phyloP scores from a whole-genome alignment of 2,888 invertebrate species.

The Aporophyla nigra region DNA sequence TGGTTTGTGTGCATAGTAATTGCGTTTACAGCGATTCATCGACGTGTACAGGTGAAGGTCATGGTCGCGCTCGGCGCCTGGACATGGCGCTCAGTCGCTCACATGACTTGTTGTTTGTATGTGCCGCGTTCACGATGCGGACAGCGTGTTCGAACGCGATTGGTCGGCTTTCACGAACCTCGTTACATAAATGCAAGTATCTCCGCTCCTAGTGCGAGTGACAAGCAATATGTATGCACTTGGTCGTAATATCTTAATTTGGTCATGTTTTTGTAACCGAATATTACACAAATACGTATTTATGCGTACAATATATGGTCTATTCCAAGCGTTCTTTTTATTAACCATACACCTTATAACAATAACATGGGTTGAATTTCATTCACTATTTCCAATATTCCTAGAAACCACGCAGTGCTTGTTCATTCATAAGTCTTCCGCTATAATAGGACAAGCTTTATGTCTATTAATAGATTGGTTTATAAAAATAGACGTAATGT shows the following conservation, averaged over 20 bases:
- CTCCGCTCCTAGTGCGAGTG: constrained; percentile 50
- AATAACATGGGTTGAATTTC: constrained; percentile 12
- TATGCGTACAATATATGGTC: neutral
- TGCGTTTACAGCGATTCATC: constrained; percentile 75
- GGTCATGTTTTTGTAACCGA: constrained; percentile 4
- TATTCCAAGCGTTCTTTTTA: neutral
- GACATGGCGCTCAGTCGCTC: constrained; percentile 74
- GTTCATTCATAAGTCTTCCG: constrained; percentile 52
- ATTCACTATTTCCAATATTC: constrained; percentile 39
- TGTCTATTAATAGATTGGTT: constrained; percentile 19
- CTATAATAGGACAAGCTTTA: constrained; percentile 26
- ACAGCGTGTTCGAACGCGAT: constrained; percentile 79
- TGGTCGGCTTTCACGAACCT: constrained; percentile 76
- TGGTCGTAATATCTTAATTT: constrained; percentile 31
- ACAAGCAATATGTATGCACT: constrained; percentile 49
- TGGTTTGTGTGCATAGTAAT: constrained; percentile 70
- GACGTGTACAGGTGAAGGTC: constrained; percentile 83
- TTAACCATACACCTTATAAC: neutral
- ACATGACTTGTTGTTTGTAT: constrained; percentile 82
- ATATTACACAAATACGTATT: neutral
- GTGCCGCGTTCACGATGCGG: constrained; percentile 60
- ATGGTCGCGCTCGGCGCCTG: constrained; percentile 80
- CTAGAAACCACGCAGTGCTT: constrained; percentile 36
- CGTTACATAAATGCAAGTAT: constrained; percentile 69
- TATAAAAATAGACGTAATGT: neutral